phyloP scores from a whole-genome alignment of 2,888 invertebrate genomes.

The Stenchaetothrips biformis region DNA sequence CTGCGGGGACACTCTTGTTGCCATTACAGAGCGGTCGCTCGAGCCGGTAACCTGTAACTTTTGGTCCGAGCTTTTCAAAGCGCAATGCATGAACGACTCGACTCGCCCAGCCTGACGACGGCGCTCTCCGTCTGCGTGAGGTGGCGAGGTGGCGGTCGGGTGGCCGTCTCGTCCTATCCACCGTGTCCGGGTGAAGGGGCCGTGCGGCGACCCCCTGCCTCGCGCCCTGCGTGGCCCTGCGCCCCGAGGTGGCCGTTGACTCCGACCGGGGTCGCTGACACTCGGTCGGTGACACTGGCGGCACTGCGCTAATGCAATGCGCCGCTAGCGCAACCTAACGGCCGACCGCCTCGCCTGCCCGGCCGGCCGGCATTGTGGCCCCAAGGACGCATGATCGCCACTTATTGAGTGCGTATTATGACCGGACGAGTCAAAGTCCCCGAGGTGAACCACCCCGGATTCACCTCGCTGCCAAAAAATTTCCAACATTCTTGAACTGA shows the following conservation, averaged over 20 bases:
- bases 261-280: not conserved
- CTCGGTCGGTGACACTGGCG: not conserved
- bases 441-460: not conserved
- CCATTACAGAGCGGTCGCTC: too few species aligned
- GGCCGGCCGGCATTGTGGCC: not conserved
- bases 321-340: constrained; percentile 4
- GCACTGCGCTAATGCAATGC: too few species aligned
- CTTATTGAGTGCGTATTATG: not conserved
- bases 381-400: constrained; percentile 2
- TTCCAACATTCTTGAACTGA: not conserved
- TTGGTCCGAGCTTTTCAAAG: too few species aligned
- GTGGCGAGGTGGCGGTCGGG: too few species aligned
- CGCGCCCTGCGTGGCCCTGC: not conserved
- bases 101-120: too few species aligned
- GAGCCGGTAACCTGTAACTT: too few species aligned
- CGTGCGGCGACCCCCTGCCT: not conserved
- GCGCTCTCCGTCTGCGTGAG: too few species aligned
- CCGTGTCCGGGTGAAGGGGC: not conserved
- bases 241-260: not conserved
- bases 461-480: not conserved
- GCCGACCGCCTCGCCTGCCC: not conserved
- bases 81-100: too few species aligned
- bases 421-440: not conserved
- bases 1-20: too few species aligned
- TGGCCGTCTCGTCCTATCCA: too few species aligned